Conservation (phyloP, 2,888 invertebrate genomes). For the Acronicta alni region DNA sequence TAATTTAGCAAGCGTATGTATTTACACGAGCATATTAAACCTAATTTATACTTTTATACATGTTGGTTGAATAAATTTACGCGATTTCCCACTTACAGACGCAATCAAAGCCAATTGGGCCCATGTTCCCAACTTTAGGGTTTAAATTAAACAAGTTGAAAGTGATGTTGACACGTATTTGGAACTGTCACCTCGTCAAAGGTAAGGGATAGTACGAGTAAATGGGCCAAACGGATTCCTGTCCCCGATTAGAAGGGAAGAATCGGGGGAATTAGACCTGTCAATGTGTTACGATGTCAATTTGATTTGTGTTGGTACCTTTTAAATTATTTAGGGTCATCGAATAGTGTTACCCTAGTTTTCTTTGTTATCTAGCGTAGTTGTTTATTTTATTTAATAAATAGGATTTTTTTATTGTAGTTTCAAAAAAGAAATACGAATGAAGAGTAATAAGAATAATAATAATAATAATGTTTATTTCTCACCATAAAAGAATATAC, state of each 20-base stretch:
- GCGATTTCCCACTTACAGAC: constrained; percentile 52
- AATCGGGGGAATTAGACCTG: constrained; percentile 46
- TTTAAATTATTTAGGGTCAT: constrained; percentile 21
- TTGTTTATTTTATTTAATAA: too few relatives aligned
- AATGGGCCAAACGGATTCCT: constrained; percentile 46
- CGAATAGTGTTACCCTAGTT: constrained; percentile 5
- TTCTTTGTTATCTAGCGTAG: not conserved
- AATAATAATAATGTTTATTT: too few relatives aligned
- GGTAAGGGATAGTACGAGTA: constrained; percentile 50
- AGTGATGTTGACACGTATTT: constrained; percentile 59
- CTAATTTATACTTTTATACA: constrained; percentile 9
- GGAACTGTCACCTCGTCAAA: constrained; percentile 56
- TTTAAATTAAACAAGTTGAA: constrained; percentile 60
- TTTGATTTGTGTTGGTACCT: constrained; percentile 29
- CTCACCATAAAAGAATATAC: too few relatives aligned
- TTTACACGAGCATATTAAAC: constrained; percentile 29
- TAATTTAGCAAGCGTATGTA: constrained; percentile 7
- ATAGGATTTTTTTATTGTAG: too few relatives aligned
- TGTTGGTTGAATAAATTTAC: constrained; percentile 53
- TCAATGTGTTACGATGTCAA: constrained; percentile 38
- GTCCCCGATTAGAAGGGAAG: constrained; percentile 39
- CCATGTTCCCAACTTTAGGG: constrained; percentile 50
- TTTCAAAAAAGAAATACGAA: too few relatives aligned
- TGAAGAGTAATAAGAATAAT: too few relatives aligned
- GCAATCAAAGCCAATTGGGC: constrained; percentile 56